Conservation (phyloP, 2,113 vertebrate species). For the Fulica atra region DNA sequence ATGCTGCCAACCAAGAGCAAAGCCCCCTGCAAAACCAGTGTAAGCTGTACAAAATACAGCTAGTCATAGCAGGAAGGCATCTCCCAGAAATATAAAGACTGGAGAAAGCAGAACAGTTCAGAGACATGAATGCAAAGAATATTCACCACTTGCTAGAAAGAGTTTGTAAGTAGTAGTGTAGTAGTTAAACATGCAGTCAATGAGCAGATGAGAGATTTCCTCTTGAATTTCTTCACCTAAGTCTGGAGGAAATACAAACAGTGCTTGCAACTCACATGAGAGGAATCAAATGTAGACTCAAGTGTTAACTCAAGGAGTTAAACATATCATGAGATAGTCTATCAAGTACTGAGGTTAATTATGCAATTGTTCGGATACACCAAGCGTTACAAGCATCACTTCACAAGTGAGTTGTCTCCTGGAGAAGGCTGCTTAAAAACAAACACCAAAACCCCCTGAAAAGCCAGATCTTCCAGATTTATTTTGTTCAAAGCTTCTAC, state of each 20-base stretch:
- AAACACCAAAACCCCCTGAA: neutral
- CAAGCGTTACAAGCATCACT: neutral
- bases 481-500: neutral
- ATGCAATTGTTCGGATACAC: neutral
- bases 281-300: neutral
- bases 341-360: neutral
- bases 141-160: neutral
- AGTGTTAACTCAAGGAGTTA: neutral
- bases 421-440: neutral
- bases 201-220: neutral
- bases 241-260: neutral
- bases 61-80: neutral
- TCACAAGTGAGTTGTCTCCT: accelerated
- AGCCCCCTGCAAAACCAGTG: neutral
- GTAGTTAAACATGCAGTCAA: neutral
- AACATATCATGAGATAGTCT: neutral
- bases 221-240: neutral
- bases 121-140: neutral
- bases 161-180: neutral
- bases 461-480: neutral
- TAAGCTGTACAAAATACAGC: neutral
- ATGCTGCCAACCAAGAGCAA: neutral
- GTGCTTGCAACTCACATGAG: accelerated
- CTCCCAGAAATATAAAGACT: neutral
- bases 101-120: neutral